phyloP scores from a whole-genome alignment of 2,888 invertebrate genomes.

The Argyra leucocephala region DNA sequence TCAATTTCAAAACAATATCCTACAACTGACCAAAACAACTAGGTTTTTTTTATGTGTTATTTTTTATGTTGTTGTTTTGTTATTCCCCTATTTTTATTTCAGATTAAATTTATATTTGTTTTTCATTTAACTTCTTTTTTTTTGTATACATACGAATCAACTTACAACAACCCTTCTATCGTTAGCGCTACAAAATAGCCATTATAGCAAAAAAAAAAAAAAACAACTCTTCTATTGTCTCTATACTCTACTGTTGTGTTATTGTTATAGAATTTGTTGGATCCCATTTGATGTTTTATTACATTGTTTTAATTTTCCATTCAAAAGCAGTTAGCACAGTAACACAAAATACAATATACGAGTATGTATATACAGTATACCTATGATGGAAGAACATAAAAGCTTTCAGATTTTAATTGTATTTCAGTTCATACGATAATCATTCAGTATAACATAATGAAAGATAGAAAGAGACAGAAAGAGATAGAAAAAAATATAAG shows the following conservation, averaged over 20 bases:
- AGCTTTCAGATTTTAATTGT: background rate
- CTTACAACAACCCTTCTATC: background rate
- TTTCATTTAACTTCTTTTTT: background rate
- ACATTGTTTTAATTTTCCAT: background rate
- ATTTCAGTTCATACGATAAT: constrained; percentile 4
- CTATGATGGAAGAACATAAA: too few relatives aligned
- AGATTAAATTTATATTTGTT: constrained; percentile 1
- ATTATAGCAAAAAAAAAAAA: background rate
- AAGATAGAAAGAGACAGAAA: background rate
- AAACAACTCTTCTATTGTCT: background rate
- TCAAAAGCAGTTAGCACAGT: background rate
- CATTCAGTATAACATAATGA: background rate
- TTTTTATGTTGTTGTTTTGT: background rate
- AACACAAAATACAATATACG: too few relatives aligned
- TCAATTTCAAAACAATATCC: too few relatives aligned
- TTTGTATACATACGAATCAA: background rate
- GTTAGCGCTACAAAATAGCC: background rate
- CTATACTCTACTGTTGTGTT: background rate
- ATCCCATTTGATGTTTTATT: constrained; percentile 1
- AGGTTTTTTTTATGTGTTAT: background rate
- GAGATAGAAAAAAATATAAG: background rate
- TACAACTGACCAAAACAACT: too few relatives aligned
- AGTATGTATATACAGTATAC: too few relatives aligned
- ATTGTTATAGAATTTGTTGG: background rate
- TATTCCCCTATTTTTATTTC: background rate